Conservation (phyloP, 2,113 vertebrate species). For the Myxocyprinus asiaticus region DNA sequence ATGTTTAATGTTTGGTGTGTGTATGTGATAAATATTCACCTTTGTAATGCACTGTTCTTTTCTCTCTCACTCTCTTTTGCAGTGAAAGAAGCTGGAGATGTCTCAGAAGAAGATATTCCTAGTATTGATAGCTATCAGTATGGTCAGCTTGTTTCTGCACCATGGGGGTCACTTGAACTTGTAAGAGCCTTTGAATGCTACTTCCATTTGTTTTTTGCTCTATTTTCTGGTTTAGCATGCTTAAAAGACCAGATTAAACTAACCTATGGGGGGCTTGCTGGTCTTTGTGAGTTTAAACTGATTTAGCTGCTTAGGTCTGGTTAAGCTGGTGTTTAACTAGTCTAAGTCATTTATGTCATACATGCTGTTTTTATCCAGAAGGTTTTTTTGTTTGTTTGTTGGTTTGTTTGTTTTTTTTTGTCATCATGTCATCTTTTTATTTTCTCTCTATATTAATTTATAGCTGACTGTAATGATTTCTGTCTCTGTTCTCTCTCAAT, state of each 20-base stretch:
- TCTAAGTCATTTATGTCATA: no score
- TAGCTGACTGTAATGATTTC: conserved; percentile 10
- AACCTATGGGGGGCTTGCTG: no score
- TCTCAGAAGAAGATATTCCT: conserved; percentile 81
- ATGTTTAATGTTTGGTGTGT: neutral
- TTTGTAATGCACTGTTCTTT: neutral
- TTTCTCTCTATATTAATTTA: neutral
- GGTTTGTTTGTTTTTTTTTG: no score
- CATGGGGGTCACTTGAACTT: conserved; percentile 79
- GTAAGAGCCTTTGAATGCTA: conserved; percentile 65
- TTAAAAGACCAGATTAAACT: neutral
- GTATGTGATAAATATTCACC: conserved; percentile 14
- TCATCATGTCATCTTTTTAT: neutral
- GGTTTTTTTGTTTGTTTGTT: no score
- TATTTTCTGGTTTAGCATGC: no score
- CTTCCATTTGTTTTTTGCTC: neutral
- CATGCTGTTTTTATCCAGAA: no score
- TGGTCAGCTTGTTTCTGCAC: conserved; percentile 80
- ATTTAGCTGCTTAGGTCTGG: no score
- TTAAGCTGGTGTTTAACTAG: no score
- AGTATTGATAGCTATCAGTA: conserved; percentile 75
- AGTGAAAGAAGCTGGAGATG: conserved; percentile 62
- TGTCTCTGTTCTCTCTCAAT: neutral
- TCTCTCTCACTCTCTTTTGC: conserved; percentile 28
- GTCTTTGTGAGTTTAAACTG: no score